Evolutionary conservation across 2,797 vertebrate genomes (phyloP), one percentile per base, ranked within the genome.

Genomic region (Thalassophryne amazonica): DNA sequence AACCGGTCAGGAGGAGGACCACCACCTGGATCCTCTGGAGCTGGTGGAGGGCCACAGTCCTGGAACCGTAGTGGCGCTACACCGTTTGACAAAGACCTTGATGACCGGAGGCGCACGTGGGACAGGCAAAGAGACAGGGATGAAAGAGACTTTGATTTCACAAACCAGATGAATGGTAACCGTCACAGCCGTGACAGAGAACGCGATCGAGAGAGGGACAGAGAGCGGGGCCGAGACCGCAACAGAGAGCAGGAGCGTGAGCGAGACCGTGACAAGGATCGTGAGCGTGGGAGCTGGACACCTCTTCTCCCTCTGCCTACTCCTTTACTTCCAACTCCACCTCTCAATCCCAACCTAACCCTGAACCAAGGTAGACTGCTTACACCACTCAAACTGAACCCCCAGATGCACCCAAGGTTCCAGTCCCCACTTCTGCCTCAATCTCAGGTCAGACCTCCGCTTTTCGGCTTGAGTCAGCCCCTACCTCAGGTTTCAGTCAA

Each of bases 101-200:
- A 99, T 82, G 97, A 99, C 32, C 93, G 96, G 42, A 92, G 95
- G 72, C 93, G 94, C 60, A 93, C 93, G 11, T 99, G 97, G 97
- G 97, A 99, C 76, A 92, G 96, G 61, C 95, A 98, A 48, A 93
- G 95, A 80, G 97, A 98, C 84, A 89, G 95, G 43, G 96, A 99
- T 61, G 96, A 99, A 84, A 88, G 96, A 87, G 96, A 97, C 86
- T 93, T 95, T 88, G 95, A 96, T 87, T 97, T 98, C 81, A 91
- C 93, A 73, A 90, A 94, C 79, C 97, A 99, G 76, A 86, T 98
- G 62, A 98, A 98, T 12, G 96, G 96, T 25, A 96, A 85, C 81
- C 93, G 96, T 22, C 94, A 93, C 82, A 91, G 91, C 78, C 91
- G 95, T 43, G 94, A 97, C 35, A 88, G 92, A 83, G 91, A 93